These are phyloP conservation scores for Cettia cetti DNA, from an alignment of 2,113 vertebrate genomes.

Conservation along the genomic window DNA sequence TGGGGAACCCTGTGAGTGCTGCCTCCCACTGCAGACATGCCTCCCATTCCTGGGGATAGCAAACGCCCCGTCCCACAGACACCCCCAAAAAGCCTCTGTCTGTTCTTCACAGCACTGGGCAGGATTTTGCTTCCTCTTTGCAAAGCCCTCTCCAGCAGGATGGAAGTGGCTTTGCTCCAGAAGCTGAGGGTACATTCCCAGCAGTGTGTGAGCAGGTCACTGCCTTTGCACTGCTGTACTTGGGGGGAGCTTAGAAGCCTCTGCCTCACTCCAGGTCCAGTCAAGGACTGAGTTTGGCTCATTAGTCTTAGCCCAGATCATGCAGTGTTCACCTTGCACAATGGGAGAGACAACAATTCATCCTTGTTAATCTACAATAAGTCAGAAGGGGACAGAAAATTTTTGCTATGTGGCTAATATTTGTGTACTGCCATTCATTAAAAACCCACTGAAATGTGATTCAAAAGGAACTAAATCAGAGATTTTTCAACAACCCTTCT, in stretches of 20 bases:
- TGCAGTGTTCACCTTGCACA: neutral
- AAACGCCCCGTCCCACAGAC: constrained; percentile 2
- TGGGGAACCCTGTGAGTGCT: neutral
- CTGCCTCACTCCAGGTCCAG: neutral
- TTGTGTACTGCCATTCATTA: neutral
- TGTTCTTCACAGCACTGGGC: neutral
- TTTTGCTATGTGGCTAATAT: neutral
- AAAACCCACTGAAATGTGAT: neutral
- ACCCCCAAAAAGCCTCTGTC: neutral
- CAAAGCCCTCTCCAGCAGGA: neutral
- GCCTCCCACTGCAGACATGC: constrained; percentile 60
- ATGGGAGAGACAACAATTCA: neutral
- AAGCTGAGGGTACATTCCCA: neutral
- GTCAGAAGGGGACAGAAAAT: neutral
- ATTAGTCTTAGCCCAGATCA: neutral
- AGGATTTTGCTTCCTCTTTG: constrained; percentile 13
- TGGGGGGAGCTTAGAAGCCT: neutral
- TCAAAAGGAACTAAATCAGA: neutral
- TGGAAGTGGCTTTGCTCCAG: neutral
- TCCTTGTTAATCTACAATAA: neutral
- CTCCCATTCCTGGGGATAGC: constrained; percentile 33
- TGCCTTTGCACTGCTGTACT: neutral
- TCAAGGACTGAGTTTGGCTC: neutral
- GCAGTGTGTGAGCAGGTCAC: neutral
- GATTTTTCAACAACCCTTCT: neutral